Base-by-base conservation (phyloP, 2,888 invertebrate genomes). In the Amiota communis region DNA sequence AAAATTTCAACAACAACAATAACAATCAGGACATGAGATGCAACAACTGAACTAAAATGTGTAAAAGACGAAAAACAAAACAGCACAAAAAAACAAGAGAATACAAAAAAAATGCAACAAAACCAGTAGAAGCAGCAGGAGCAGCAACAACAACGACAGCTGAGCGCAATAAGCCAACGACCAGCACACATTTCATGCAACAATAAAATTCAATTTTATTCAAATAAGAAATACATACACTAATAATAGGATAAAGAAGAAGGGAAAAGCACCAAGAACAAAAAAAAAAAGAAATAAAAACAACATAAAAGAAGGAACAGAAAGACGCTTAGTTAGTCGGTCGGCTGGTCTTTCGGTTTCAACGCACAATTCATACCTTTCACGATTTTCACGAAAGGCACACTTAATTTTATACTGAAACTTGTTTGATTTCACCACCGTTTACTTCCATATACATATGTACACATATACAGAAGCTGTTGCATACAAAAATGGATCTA, bases 101-200 rank as follows among this genome's bases (percentile, higher is more conserved):
- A 23, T 23, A 23, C 23, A 23, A 23, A 23, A 23, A 23, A 23
- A 23, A 23, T 36, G 56, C 71, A 23, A 61, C 23, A 23, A 72
- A 74, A 71, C 48, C 53, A 13, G 67, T 56, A 71, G 73, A 47
- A 53, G 65, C n/a, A 68, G 63, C 49, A 65, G 69, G 70, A 71
- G 63, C 56, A 69, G 73, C 2, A 12, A 11, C 70, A 59, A 57
- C 53, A 47, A 12, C 15, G 71, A 36, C 49, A 67, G 47, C 47
- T 56, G 68, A 51, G 61, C 71, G 75, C 51, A 17, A 73, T 72
- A 81, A 84, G 85, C 84, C 87, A 86, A 86, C 84, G 86, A 86
- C 86, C 86, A 86, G 84, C 86, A 86, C 86, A 86, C 86, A 86
- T 86, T 86, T 85, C 73, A 76, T 74, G 78, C 77, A 69, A 64